These are phyloP conservation scores for Tenualosa ilisha DNA, from an alignment of 2,797 vertebrate genomes.

Conservation along the genomic window DNA sequence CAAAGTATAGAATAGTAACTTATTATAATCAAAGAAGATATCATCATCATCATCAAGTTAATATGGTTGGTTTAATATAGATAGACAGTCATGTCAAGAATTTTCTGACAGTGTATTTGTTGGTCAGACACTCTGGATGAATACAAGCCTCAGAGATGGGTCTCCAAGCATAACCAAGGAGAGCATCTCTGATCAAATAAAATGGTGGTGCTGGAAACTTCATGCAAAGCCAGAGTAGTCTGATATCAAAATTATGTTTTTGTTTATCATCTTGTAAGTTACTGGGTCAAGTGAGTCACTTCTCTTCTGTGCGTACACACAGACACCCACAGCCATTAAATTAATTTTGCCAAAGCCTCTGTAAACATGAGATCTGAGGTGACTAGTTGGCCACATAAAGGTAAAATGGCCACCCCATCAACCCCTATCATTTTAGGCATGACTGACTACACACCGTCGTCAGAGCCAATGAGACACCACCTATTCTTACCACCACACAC, in stretches of 20 bases:
- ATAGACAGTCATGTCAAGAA: too few species aligned
- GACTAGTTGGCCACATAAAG: neutral
- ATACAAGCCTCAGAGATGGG: too few species aligned
- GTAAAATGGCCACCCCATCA: neutral
- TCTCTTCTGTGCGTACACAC: neutral
- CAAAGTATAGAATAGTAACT: too few species aligned
- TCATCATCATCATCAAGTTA: too few species aligned
- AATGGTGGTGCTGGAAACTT: too few species aligned
- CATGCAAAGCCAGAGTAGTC: neutral
- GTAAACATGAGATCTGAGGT: neutral
- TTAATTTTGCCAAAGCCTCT: neutral
- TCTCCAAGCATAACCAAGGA: too few species aligned
- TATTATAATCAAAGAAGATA: too few species aligned
- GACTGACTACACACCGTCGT: neutral
- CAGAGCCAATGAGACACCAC: neutral
- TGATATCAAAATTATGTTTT: neutral
- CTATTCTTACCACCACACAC: too few species aligned
- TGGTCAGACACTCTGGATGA: too few species aligned
- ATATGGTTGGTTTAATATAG: too few species aligned
- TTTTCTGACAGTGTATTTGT: too few species aligned
- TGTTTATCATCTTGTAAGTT: neutral
- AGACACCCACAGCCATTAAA: neutral
- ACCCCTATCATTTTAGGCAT: neutral
- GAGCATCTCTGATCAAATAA: too few species aligned
- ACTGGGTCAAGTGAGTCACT: neutral